Evolutionary conservation across 2,113 vertebrate species (phyloP).

Genomic region (human): DNA sequence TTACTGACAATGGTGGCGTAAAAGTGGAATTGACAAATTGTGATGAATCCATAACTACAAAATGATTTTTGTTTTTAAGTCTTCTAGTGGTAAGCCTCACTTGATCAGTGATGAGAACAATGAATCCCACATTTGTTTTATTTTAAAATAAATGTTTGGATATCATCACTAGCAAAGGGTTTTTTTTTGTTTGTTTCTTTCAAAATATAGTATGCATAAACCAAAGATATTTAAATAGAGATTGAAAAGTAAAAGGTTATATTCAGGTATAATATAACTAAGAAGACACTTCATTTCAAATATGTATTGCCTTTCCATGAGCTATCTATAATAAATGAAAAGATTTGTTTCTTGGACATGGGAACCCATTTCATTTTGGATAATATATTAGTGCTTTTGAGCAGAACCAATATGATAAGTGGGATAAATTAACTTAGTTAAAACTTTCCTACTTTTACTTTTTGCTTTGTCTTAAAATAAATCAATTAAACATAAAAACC

Average conservation of each 20-base stretch:
- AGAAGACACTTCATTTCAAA: background rate
- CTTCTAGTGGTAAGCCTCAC: background rate
- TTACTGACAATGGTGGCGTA: background rate
- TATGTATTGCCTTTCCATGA: background rate
- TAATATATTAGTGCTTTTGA: background rate
- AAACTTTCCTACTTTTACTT: background rate
- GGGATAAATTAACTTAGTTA: background rate
- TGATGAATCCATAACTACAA: background rate
- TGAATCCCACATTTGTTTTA: background rate
- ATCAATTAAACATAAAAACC: background rate
- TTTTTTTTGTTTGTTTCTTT: background rate
- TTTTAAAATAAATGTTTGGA: background rate
- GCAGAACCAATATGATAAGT: background rate
- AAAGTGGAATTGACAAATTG: background rate
- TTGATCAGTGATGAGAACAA: conserved; percentile 6
- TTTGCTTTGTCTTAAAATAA: background rate
- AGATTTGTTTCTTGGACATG: background rate
- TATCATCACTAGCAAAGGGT: background rate
- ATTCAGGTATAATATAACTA: background rate
- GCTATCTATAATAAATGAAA: background rate
- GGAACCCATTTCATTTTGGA: background rate
- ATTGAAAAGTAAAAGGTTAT: background rate
- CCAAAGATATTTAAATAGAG: background rate
- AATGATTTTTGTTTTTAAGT: background rate
- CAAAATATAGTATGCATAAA: background rate